These are phyloP conservation scores for Hirtodrosophila alboralis DNA, from an alignment of 2,888 invertebrate species.

Conservation along the genomic window DNA sequence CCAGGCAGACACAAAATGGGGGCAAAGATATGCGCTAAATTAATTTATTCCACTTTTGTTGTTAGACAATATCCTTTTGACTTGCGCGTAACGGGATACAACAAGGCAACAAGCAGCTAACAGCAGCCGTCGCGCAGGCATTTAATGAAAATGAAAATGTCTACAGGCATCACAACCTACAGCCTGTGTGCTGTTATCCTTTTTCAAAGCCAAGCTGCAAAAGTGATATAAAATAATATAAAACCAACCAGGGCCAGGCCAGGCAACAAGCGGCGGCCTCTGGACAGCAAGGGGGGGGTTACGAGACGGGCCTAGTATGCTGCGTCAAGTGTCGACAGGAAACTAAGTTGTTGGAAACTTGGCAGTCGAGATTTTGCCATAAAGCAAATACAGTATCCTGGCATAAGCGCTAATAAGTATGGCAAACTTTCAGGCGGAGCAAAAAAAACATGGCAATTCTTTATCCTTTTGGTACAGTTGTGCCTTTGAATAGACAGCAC, in stretches of 20 bases:
- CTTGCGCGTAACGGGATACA: conserved; percentile 62
- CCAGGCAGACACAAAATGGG: conserved; percentile 35
- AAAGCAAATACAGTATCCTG: conserved; percentile 37
- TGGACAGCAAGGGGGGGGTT: not conserved
- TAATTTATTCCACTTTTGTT: conserved; percentile 81
- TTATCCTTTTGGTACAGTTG: conserved; percentile 48
- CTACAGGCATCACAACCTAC: conserved; percentile 59
- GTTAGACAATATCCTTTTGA: conserved; percentile 75
- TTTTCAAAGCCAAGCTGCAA: conserved; percentile 60
- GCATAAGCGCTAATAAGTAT: conserved; percentile 42
- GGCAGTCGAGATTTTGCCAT: conserved; percentile 21
- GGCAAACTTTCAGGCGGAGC: conserved; percentile 42
- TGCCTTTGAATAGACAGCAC: not conserved
- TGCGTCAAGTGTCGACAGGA: conserved; percentile 69
- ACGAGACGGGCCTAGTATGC: conserved; percentile 25
- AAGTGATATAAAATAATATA: conserved; percentile 66
- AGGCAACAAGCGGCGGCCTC: conserved; percentile 1
- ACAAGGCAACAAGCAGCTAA: conserved; percentile 10
- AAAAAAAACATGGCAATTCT: conserved; percentile 53
- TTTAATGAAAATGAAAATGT: conserved; percentile 81
- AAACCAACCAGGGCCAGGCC: conserved; percentile 52
- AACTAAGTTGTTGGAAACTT: conserved; percentile 31
- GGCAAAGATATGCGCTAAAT: conserved; percentile 77
- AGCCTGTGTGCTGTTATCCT: conserved; percentile 61
- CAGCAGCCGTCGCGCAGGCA: conserved; percentile 49